These are phyloP conservation scores for Poecilus cupreus DNA, from an alignment of 2,888 invertebrate species.

Conservation along the genomic window DNA sequence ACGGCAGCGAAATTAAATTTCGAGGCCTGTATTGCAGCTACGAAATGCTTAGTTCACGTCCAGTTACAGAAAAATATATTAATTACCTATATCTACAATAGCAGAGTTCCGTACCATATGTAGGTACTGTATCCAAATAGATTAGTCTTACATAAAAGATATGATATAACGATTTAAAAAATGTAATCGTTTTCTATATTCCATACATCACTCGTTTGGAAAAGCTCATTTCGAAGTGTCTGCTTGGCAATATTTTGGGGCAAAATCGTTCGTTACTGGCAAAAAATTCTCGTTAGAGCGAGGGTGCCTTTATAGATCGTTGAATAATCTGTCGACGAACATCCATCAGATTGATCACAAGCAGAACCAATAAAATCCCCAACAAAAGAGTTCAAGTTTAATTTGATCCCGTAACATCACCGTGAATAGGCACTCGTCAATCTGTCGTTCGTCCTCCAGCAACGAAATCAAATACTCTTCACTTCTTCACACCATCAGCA, in stretches of 20 bases:
- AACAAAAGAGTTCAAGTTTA: conserved; percentile 57
- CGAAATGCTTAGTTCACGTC: too few relatives aligned
- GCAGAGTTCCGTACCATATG: too few relatives aligned
- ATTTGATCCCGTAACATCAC: conserved; percentile 53
- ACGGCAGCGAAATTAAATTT: too few relatives aligned
- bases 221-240: not conserved
- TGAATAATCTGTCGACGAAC: not conserved
- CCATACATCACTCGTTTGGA: too few relatives aligned
- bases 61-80: too few relatives aligned
- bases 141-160: too few relatives aligned
- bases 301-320: not conserved
- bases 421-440: conserved; percentile 50
- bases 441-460: conserved; percentile 36
- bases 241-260: not conserved
- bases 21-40: too few relatives aligned
- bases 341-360: conserved; percentile 17
- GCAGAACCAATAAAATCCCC: conserved; percentile 47
- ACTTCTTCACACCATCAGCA: not conserved
- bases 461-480: conserved; percentile 20
- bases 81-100: too few relatives aligned
- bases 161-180: too few relatives aligned
- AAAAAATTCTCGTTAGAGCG: not conserved
- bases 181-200: too few relatives aligned
- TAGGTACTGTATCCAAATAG: too few relatives aligned
- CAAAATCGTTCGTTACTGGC: not conserved